These are phyloP conservation scores for Nesometra sesokonis DNA, from an alignment of 35 echinoderm and acorn worm species.

Conservation along the genomic window DNA sequence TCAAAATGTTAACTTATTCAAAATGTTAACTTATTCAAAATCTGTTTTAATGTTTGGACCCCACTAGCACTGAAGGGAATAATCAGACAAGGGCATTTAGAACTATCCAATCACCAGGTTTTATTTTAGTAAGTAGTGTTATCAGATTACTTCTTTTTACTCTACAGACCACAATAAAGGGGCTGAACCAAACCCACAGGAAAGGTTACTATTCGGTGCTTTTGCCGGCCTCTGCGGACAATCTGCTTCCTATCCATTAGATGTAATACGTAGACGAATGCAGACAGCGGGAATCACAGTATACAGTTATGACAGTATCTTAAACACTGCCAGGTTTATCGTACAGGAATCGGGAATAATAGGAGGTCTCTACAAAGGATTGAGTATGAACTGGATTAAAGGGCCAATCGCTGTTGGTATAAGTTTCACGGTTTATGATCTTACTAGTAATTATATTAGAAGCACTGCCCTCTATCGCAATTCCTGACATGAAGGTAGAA, in stretches of 20 bases:
- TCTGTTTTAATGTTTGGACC: too few relatives aligned
- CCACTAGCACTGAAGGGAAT: too few relatives aligned
- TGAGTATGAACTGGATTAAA: constrained; percentile 99
- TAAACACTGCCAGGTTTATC: constrained; percentile 62
- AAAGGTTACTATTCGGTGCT: constrained; percentile 82
- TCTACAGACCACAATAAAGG: constrained; percentile 45
- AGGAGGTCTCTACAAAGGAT: constrained; percentile 84
- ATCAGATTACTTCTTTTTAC: neutral
- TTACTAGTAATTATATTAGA: constrained; percentile 27
- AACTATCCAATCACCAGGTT: too few relatives aligned
- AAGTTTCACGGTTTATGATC: constrained; percentile 88
- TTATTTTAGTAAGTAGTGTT: too few relatives aligned
- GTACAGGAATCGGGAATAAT: constrained; percentile 57
- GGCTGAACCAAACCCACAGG: constrained; percentile 35
- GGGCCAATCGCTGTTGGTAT: constrained; percentile 92
- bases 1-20: too few relatives aligned
- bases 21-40: too few relatives aligned
- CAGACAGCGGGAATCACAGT: constrained; percentile 95
- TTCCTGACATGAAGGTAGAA: neutral
- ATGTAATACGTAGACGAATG: constrained; percentile 85
- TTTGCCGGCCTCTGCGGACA: constrained; percentile 83
- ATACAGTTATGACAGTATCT: constrained; percentile 69
- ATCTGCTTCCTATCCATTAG: constrained; percentile 87
- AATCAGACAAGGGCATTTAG: too few relatives aligned
- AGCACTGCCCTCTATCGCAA: neutral